Conservation (phyloP, 2,888 invertebrate species). For the Hemithea aestivaria region DNA sequence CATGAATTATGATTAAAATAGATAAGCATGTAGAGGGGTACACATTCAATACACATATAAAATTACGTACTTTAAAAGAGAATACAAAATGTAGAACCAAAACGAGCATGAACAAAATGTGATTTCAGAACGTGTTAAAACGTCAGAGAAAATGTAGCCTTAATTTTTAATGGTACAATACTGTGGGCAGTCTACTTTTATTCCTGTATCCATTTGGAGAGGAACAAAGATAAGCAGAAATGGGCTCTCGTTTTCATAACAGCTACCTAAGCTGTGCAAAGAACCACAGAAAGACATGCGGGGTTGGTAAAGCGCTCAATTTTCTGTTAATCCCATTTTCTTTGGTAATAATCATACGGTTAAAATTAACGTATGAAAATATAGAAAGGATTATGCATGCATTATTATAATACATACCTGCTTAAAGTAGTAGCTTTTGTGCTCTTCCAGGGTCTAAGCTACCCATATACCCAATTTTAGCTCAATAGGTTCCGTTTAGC, state of each 20-base stretch:
- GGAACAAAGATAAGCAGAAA: constrained; percentile 42
- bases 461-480: too few relatives aligned
- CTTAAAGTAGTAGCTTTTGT: too few relatives aligned
- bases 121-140: constrained; percentile 7
- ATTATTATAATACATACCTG: too few relatives aligned
- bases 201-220: constrained; percentile 34
- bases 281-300: constrained; percentile 29
- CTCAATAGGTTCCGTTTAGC: too few relatives aligned
- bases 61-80: too few relatives aligned
- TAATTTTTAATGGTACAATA: constrained; percentile 23
- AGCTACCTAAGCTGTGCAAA: constrained; percentile 32
- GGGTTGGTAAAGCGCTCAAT: constrained; percentile 31
- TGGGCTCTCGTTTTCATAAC: constrained; percentile 38
- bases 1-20: too few relatives aligned
- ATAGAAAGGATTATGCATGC: constrained; percentile 24
- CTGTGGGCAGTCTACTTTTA: constrained; percentile 27
- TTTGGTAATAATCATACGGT: constrained; percentile 25
- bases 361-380: constrained; percentile 20
- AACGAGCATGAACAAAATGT: constrained; percentile 1
- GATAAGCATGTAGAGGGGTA: too few relatives aligned
- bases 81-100: not conserved
- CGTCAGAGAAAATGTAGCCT: constrained; percentile 11
- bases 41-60: too few relatives aligned
- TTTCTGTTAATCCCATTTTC: constrained; percentile 24
- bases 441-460: too few relatives aligned